These are phyloP conservation scores for Oreochromis niloticus DNA, from an alignment of 2,113 vertebrate genomes.

Conservation along the genomic window DNA sequence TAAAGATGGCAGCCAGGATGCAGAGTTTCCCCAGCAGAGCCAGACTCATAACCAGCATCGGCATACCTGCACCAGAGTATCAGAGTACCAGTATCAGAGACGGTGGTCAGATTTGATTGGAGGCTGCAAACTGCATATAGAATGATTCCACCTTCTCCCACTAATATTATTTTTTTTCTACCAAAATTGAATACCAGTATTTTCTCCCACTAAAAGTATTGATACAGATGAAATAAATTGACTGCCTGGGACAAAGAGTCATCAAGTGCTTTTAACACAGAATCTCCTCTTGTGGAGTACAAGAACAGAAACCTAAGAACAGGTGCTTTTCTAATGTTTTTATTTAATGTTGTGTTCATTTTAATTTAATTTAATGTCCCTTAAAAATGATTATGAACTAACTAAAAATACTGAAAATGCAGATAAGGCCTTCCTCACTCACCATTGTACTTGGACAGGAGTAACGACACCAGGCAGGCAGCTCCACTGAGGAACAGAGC, in stretches of 20 bases:
- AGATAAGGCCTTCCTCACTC: background rate
- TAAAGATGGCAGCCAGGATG: constrained; percentile 56
- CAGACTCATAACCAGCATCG: constrained; percentile 60
- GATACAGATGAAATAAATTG: background rate
- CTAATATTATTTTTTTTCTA: background rate
- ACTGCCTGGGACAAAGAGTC: background rate
- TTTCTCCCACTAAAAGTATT: background rate
- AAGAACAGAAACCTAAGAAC: background rate
- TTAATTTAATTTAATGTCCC: background rate
- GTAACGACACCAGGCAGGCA: constrained; percentile 61
- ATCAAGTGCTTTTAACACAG: background rate
- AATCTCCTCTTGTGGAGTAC: background rate
- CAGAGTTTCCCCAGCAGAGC: constrained; percentile 73
- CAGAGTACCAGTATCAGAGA: background rate
- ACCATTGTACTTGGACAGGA: constrained; percentile 61
- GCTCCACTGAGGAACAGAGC: constrained; percentile 64
- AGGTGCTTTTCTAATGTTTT: background rate
- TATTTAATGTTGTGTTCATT: background rate
- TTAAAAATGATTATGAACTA: background rate
- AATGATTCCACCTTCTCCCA: background rate
- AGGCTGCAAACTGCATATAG: background rate
- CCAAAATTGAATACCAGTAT: background rate
- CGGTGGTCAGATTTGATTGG: background rate
- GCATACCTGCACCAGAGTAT: constrained; percentile 30
- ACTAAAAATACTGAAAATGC: background rate